Evolutionary conservation across 2,797 vertebrate genomes (phyloP).

Genomic region (Carduelis carduelis): DNA sequence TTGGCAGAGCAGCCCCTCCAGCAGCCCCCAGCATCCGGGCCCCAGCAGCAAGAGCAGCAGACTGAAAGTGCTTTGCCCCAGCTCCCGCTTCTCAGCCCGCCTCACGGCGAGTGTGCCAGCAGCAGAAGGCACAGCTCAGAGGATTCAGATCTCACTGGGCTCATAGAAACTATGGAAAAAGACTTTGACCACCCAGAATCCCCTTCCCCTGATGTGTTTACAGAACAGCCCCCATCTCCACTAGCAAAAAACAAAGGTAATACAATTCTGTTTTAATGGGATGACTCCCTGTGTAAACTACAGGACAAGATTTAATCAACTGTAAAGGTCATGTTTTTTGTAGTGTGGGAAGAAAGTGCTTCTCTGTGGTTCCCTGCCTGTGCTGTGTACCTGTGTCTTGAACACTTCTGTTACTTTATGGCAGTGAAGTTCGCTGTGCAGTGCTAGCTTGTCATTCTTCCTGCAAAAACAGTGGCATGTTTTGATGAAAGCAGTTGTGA

Average conservation of each 20-base stretch:
- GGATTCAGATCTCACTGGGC: slow-evolving; percentile 85
- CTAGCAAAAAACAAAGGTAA: slow-evolving; percentile 91
- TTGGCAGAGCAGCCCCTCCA: slow-evolving; percentile 77
- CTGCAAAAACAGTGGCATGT: not conserved
- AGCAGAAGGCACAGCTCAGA: slow-evolving; percentile 81
- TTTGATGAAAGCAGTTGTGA: not conserved
- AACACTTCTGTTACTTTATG: not conserved
- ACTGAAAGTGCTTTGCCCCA: slow-evolving; percentile 67
- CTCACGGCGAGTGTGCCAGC: slow-evolving; percentile 68
- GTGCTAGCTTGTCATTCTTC: not conserved
- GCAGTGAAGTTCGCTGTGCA: not conserved
- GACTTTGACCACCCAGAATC: slow-evolving; percentile 90
- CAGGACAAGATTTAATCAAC: not conserved
- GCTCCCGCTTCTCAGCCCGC: slow-evolving; percentile 13
- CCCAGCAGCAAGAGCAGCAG: slow-evolving; percentile 74
- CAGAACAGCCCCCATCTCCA: slow-evolving; percentile 85
- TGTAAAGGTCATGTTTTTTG: not conserved
- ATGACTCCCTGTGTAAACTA: not conserved
- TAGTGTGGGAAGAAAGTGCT: not conserved
- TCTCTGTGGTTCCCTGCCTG: not conserved
- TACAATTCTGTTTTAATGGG: not conserved
- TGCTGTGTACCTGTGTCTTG: not conserved
- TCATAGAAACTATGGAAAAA: slow-evolving; percentile 95
- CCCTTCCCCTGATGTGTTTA: slow-evolving; percentile 79
- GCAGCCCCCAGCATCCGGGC: slow-evolving; percentile 55